Evolutionary conservation across 1,140 invertebrate genomes (phyloP).

Genomic region (Papilio aristodemus): DNA sequence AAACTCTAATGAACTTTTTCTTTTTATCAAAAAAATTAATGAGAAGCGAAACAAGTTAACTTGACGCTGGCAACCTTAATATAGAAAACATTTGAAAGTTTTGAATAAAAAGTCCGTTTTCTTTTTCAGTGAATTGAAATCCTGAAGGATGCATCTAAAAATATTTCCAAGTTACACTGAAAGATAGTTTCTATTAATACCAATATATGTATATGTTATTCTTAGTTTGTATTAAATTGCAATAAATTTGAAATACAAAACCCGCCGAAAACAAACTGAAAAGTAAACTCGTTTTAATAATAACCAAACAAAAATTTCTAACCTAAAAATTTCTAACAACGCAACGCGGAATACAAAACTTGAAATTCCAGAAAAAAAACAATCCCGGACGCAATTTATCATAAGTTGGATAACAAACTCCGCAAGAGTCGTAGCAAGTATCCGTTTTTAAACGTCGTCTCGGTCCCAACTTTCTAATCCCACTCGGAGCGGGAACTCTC

Average conservation of each 20-base stretch:
- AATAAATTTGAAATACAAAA: background rate
- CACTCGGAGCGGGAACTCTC: conserved; percentile 13
- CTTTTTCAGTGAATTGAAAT: background rate
- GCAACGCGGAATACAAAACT: background rate
- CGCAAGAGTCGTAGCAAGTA: conserved; percentile 29
- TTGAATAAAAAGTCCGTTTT: background rate
- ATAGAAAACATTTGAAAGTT: background rate
- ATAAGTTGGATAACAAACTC: conserved; percentile 35
- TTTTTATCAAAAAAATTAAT: conserved; percentile 33
- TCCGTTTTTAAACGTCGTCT: conserved; percentile 32
- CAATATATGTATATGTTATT: no score
- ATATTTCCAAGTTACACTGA: no score
- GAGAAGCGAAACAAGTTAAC: conserved; percentile 10
- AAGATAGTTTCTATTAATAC: no score
- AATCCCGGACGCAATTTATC: conserved; percentile 34
- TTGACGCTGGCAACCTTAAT: background rate
- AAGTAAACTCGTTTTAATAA: background rate
- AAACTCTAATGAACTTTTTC: conserved; percentile 29
- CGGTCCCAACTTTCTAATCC: conserved; percentile 28
- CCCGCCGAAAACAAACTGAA: background rate
- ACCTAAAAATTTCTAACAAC: background rate
- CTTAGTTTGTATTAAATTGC: no score
- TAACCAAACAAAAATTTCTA: background rate
- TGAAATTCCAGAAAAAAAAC: conserved; percentile 9
- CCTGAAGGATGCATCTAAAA: background rate